These are phyloP conservation scores for Hydrochoerus hydrochaeris DNA, from an alignment of 2,113 vertebrate genomes.

Conservation along the genomic window DNA sequence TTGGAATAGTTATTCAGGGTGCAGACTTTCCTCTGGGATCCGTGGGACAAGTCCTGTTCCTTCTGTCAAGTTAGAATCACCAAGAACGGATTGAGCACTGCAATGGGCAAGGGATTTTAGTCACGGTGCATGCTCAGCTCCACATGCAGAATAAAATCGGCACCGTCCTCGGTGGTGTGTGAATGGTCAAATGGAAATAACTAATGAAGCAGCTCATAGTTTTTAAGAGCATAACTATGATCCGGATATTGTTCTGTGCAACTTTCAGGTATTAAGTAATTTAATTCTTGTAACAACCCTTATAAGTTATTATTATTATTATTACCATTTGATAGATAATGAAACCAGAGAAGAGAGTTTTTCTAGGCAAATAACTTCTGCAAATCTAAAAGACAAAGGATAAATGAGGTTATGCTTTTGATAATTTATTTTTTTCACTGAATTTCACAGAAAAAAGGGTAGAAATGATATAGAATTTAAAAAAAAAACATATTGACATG, in stretches of 20 bases:
- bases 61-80: slow-evolving; percentile 76
- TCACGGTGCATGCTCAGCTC: neutral
- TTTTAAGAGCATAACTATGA: slow-evolving; percentile 62
- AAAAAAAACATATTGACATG: neutral
- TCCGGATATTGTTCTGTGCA: slow-evolving; percentile 49
- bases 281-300: slow-evolving; percentile 62
- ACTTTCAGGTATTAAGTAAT: slow-evolving; percentile 63
- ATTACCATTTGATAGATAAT: slow-evolving; percentile 53
- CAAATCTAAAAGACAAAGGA: slow-evolving; percentile 51
- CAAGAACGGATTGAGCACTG: slow-evolving; percentile 4
- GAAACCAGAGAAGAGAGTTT: slow-evolving; percentile 30
- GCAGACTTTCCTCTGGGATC: slow-evolving; percentile 78
- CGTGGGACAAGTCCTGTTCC: slow-evolving; percentile 72
- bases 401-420: neutral
- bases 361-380: neutral
- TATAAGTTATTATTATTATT: slow-evolving; percentile 51
- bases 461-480: too few species aligned
- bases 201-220: slow-evolving; percentile 61
- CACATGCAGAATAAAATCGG: slow-evolving; percentile 13
- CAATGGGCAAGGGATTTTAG: slow-evolving; percentile 3
- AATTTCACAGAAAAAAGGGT: too few species aligned
- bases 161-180: neutral
- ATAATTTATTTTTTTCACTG: neutral
- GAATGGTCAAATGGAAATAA: slow-evolving; percentile 58
- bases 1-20: slow-evolving; percentile 80